These are phyloP conservation scores for Plebejus anna DNA, from an alignment of 2,888 invertebrate species.

Conservation along the genomic window DNA sequence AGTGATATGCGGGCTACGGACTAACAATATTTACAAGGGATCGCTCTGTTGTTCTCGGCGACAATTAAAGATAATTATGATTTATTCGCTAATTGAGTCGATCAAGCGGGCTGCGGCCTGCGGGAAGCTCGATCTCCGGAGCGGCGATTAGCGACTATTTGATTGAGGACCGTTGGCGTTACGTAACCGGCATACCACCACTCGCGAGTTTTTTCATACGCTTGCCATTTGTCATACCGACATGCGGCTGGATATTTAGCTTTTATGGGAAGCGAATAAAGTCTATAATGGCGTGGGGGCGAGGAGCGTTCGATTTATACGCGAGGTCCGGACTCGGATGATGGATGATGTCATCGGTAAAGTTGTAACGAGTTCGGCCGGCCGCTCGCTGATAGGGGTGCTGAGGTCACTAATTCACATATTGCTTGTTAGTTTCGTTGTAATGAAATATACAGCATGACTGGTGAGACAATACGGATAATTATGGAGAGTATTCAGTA, in stretches of 20 bases:
- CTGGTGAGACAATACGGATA: no score
- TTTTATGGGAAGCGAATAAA: background rate
- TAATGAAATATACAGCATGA: no score
- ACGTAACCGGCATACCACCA: conserved; percentile 14
- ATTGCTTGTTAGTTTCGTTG: background rate
- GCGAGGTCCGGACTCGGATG: conserved; percentile 9
- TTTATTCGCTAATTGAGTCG: background rate
- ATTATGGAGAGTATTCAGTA: no score
- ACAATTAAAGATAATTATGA: background rate
- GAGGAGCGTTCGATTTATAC: conserved; percentile 1
- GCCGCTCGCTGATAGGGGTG: background rate
- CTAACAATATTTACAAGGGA: background rate
- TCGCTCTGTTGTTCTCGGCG: background rate
- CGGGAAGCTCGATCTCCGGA: background rate
- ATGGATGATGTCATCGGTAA: conserved; percentile 13
- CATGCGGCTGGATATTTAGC: background rate
- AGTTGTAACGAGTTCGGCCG: conserved; percentile 4
- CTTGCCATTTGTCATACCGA: background rate
- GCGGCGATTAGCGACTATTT: conserved; percentile 6
- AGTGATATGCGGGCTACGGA: conserved; percentile 1
- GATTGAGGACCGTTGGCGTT: conserved; percentile 12
- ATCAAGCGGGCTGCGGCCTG: background rate
- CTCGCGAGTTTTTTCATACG: conserved; percentile 14
- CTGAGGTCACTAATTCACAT: background rate
- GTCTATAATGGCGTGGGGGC: background rate